Conservation (phyloP, 2,888 invertebrate species). For the Drosophila robusta region DNA sequence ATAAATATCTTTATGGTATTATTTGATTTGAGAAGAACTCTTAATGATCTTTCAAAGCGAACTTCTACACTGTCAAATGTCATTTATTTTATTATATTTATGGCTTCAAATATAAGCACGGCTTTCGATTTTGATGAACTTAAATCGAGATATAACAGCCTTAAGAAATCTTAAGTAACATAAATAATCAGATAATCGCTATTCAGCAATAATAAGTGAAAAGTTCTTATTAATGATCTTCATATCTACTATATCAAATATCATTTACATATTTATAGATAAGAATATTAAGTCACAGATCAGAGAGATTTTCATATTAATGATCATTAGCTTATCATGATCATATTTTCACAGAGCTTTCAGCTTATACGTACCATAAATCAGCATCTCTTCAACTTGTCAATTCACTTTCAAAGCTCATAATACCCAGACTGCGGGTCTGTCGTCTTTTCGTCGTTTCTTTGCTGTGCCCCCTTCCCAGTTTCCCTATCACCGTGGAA, state of each 20-base stretch:
- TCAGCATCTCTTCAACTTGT: conserved; percentile 29
- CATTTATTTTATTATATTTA: background rate
- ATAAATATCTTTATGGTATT: too few species aligned
- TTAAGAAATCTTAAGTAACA: background rate
- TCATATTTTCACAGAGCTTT: conserved; percentile 5
- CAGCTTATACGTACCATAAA: conserved; percentile 13
- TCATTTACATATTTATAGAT: conserved; percentile 1
- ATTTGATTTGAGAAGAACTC: background rate
- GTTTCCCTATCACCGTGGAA: conserved; percentile 12
- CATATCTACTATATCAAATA: background rate
- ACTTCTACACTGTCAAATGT: background rate
- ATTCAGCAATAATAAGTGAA: background rate
- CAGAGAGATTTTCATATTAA: conserved; percentile 5
- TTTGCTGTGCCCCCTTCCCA: conserved; percentile 1
- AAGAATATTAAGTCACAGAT: background rate
- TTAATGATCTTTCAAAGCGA: background rate
- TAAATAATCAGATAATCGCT: too few species aligned
- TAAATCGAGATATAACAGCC: background rate
- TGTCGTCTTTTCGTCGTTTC: background rate
- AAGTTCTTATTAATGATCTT: background rate
- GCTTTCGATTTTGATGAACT: background rate
- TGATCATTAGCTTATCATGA: background rate
- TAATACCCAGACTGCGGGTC: conserved; percentile 23
- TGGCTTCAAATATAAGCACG: background rate
- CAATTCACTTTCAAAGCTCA: conserved; percentile 55